Base-by-base conservation (phyloP, 2,888 invertebrate genomes). In the Amiota mariae region DNA sequence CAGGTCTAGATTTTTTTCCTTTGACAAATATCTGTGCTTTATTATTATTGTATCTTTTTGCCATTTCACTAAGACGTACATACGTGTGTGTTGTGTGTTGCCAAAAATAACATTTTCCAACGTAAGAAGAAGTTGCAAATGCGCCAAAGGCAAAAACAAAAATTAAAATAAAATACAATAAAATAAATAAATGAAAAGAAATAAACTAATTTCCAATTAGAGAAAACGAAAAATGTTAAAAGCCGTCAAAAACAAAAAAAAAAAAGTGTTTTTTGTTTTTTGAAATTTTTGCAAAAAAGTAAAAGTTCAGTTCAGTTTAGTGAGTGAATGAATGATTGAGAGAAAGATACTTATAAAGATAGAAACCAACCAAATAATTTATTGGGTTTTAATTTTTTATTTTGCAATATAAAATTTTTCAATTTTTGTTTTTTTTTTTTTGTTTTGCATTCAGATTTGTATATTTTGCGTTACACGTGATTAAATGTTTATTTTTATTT, bases 71-170 rank as follows among this genome's bases (percentile, higher is more conserved):
- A 36, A 36, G 36, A 4, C 36, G 36, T n/a, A n/a, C n/a, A n/a
- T n/a, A n/a, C n/a, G n/a, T 36, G 2, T 36, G 36, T 36, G 8
- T 6, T 36, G 36, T 36, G 20, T 61, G 61, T 68, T 67, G 59
- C 68, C 67, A 72, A 72, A 68, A 72, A 72, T 68, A 72, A 72
- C 36, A 57, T 51, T 64, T 51, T 46, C 15, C 15, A 61, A 13
- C 66, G 48, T 51, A 67, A 56, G 57, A 72, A 72, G 51, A 72
- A 72, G 51, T 51, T 54, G 72, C 72, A 64, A 51, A 47, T 63
- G 63, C 36, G 59, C 56, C 47, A 63, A n/a, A 48, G 51, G 49
- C 57, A 71, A 72, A 64, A 64, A 56, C 36, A 46, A 12, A 64
- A 72, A 72, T 20, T 59, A 57, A 47, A 57, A 59, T 36, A 15